phyloP scores from a whole-genome alignment of 2,113 vertebrate species.

The Sus scrofa region T2T-Sscrofa CM000830.6:52850501-52851000 shows the following conservation, averaged over 20 bases:
- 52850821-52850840: not conserved
- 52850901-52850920: not conserved
- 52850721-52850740: not conserved
- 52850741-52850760: not conserved
- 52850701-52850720: not conserved
- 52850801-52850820: not conserved
- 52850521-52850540: not conserved
- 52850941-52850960: not conserved
- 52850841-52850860: not conserved
- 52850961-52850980: not conserved
- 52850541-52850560: not conserved
- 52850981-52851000: no score
- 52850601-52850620: not conserved
- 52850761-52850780: not conserved
- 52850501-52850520: not conserved
- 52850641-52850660: not conserved
- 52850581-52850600: not conserved
- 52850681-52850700: not conserved
- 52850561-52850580: not conserved
- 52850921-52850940: not conserved
- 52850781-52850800: not conserved
- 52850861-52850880: not conserved
- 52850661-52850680: not conserved
- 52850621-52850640: not conserved
- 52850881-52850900: not conserved